A percentile compares a stretch with the other conserved stretches of the same genome.
phyloP scores from a whole-genome alignment of 2,888 invertebrate genomes.

The Athrips mouffetella region DNA sequence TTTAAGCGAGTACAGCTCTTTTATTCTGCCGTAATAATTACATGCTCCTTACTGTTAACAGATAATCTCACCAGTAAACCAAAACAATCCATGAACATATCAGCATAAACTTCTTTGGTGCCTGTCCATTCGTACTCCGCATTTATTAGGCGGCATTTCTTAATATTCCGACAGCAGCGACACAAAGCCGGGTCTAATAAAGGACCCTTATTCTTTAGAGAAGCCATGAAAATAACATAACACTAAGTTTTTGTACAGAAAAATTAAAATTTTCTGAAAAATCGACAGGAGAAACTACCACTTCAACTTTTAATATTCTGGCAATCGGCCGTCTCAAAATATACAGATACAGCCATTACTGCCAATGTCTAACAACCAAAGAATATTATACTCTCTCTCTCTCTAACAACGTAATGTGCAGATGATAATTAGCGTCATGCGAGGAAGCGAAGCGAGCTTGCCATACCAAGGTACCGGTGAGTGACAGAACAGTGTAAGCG shows the following conservation, averaged over 20 bases:
- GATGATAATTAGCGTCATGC: too few relatives aligned
- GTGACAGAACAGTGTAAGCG: too few relatives aligned
- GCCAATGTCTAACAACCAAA: too few relatives aligned
- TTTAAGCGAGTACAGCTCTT: too few relatives aligned
- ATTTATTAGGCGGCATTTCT: slow-evolving; percentile 62
- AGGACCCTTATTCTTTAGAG: slow-evolving; percentile 48
- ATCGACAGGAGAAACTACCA: not conserved
- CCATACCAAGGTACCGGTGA: too few relatives aligned
- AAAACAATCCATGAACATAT: slow-evolving; percentile 70
- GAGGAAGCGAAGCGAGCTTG: too few relatives aligned
- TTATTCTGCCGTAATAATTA: too few relatives aligned
- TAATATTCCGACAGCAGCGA: slow-evolving; percentile 63
- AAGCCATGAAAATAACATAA: slow-evolving; percentile 31
- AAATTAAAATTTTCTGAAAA: not conserved
- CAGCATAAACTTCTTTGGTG: slow-evolving; percentile 60
- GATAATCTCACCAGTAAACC: slow-evolving; percentile 56
- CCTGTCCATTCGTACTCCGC: slow-evolving; percentile 61
- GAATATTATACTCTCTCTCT: too few relatives aligned
- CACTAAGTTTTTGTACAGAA: slow-evolving; percentile 3
- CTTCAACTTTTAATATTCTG: not conserved
- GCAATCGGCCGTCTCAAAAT: too few relatives aligned
- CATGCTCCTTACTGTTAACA: not conserved
- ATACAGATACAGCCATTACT: too few relatives aligned
- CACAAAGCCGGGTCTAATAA: slow-evolving; percentile 61
- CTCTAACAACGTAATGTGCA: too few relatives aligned